Evolutionary conservation across 2,888 invertebrate genomes (phyloP).

Genomic region (Athetis lepigone): DNA sequence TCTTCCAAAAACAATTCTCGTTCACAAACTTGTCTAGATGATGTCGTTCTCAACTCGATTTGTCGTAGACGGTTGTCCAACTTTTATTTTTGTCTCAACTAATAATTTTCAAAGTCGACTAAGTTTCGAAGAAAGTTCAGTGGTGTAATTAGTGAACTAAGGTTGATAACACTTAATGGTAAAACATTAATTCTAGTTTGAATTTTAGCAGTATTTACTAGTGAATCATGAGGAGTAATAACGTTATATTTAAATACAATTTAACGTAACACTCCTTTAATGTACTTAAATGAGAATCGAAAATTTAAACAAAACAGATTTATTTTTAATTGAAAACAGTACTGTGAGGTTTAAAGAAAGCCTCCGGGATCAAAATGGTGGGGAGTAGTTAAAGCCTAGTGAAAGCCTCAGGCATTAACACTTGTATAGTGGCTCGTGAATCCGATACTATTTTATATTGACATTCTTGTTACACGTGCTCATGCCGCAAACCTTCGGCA

Average conservation of each 20-base stretch:
- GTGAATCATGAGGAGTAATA: too few relatives aligned
- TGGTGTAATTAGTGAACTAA: slow-evolving; percentile 47
- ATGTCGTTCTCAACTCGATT: slow-evolving; percentile 23
- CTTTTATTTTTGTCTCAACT: slow-evolving; percentile 40
- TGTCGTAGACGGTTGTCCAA: slow-evolving; percentile 27
- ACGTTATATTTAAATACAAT: too few relatives aligned
- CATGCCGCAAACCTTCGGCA: too few relatives aligned
- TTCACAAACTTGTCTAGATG: slow-evolving; percentile 37
- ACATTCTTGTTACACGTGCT: too few relatives aligned
- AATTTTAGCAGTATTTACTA: too few relatives aligned
- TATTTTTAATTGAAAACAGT: background rate
- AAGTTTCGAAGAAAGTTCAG: slow-evolving; percentile 34
- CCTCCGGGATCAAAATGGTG: too few relatives aligned
- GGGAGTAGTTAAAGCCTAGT: too few relatives aligned
- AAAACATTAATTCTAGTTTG: slow-evolving; percentile 19
- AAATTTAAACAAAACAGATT: background rate
- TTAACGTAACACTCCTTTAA: too few relatives aligned
- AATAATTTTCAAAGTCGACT: slow-evolving; percentile 46
- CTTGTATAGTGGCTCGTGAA: too few relatives aligned
- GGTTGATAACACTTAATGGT: slow-evolving; percentile 33
- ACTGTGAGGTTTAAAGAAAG: background rate
- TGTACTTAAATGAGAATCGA: background rate
- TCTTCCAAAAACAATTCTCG: slow-evolving; percentile 22
- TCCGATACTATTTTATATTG: too few relatives aligned
- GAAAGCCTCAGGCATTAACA: too few relatives aligned